Base-by-base conservation (phyloP, 2,888 invertebrate genomes). In the Leucophenga maculata region DNA sequence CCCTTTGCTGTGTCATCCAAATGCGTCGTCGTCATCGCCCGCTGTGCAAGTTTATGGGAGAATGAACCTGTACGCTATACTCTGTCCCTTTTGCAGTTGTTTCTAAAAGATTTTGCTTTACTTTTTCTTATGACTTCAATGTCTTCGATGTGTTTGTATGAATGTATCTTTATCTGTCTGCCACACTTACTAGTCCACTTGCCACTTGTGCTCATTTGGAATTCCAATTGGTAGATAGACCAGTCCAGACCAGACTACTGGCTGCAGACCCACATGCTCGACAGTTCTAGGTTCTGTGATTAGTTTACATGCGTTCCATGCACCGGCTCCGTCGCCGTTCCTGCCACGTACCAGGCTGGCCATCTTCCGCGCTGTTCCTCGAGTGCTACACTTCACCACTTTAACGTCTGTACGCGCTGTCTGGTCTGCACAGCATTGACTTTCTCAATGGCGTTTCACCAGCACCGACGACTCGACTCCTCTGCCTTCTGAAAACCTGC, bases 31-130 rank as follows among this genome's bases (percentile, higher is more conserved):
- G 54, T 39, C 22, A 22, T 46, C 48, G 84, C 86, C 86, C 83
- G 86, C 86, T 86, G 86, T 75, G 86, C 77, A 77, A 78, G 83
- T 79, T 85, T 86, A 85, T 86, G 86, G 86, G 86, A 82, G 84
- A 86, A 82, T 85, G 85, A 86, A 86, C 86, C 86, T 86, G 86
- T 85, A 83, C 77, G 72, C 70, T 39, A 60, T 60, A 39, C 46
- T 65, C 31, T 48, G 50, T 22, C 48, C 65, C 26, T 46, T 22
- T 48, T 50, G 3, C 26, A 22, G 22, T 57, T 31, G 31, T 48
- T 60, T 32, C 32, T 2, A n/a, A 62, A 31, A 20, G 6, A 20
- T 44, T 32, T 44, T 62, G 62, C 18, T 46, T 70, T 72, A 50
- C 14, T 69, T 57, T 62, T 60, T 67, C 48, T 32, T 67, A 55